phyloP scores from a whole-genome alignment of 2,888 invertebrate genomes.

The Drosophila antonietae region DNA sequence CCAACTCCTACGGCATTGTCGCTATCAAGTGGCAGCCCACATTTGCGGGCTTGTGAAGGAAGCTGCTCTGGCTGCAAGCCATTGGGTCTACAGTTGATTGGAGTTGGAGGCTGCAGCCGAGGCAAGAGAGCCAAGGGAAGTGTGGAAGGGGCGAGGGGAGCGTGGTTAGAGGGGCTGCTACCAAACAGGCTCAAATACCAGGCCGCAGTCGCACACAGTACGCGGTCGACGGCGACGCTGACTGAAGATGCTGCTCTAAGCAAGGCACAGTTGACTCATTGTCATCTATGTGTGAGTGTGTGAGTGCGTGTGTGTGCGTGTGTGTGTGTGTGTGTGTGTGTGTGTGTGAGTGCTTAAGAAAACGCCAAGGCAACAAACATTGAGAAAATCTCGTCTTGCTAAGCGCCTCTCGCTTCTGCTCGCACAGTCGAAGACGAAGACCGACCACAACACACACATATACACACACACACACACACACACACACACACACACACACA shows the following conservation, averaged over 20 bases:
- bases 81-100: slow-evolving; percentile 9
- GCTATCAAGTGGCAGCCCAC: slow-evolving; percentile 79
- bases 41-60: slow-evolving; percentile 64
- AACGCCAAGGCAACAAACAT: slow-evolving; percentile 61
- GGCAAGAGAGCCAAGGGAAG: background rate
- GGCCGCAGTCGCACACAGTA: slow-evolving; percentile 70
- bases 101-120: background rate
- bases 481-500: slow-evolving; percentile 1
- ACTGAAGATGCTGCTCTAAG: slow-evolving; percentile 42
- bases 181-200: slow-evolving; percentile 48
- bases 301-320: background rate
- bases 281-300: slow-evolving; percentile 18
- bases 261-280: slow-evolving; percentile 49
- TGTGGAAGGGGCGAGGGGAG: background rate
- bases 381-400: slow-evolving; percentile 52
- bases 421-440: slow-evolving; percentile 46
- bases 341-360: slow-evolving; percentile 62
- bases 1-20: slow-evolving; percentile 53
- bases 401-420: slow-evolving; percentile 47
- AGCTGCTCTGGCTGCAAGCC: slow-evolving; percentile 24
- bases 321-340: slow-evolving; percentile 18
- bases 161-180: slow-evolving; percentile 20
- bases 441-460: slow-evolving; percentile 53
- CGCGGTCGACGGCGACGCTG: slow-evolving; percentile 66
- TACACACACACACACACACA: slow-evolving; percentile 12